Evolutionary conservation across 1,140 invertebrate species (phyloP).

Genomic region (Pseudoatta argentina): DNA sequence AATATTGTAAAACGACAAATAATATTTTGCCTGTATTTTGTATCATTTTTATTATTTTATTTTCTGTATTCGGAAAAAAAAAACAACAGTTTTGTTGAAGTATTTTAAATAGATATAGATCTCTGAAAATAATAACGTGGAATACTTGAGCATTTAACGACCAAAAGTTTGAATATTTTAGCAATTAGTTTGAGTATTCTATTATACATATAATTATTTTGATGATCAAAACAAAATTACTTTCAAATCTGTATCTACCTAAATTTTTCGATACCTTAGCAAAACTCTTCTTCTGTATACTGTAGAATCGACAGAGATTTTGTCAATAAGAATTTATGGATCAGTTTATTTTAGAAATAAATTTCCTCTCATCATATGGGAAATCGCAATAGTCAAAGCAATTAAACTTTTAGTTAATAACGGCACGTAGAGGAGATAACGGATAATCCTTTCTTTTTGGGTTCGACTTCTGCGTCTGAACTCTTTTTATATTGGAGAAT

Average conservation of each 20-base stretch:
- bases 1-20: not conserved
- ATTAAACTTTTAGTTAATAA: slow-evolving; percentile 59
- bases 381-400: not conserved
- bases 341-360: slow-evolving; percentile 10
- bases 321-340: not conserved
- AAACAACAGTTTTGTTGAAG: too few relatives aligned
- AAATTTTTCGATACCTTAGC: too few relatives aligned
- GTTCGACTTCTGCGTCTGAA: slow-evolving; percentile 18
- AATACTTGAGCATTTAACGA: too few relatives aligned
- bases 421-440: slow-evolving; percentile 21
- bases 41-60: not conserved
- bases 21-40: not conserved
- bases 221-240: too few relatives aligned
- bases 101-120: too few relatives aligned
- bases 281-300: not conserved
- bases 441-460: slow-evolving; percentile 41
- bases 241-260: too few relatives aligned
- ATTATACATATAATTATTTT: too few relatives aligned
- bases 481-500: not conserved
- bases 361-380: not conserved
- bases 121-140: too few relatives aligned
- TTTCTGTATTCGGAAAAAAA: not conserved
- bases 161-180: not conserved
- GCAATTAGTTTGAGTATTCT: too few relatives aligned
- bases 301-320: not conserved